Conservation (phyloP, 2,113 vertebrate genomes). For the Thryonomys swinderianus region DNA sequence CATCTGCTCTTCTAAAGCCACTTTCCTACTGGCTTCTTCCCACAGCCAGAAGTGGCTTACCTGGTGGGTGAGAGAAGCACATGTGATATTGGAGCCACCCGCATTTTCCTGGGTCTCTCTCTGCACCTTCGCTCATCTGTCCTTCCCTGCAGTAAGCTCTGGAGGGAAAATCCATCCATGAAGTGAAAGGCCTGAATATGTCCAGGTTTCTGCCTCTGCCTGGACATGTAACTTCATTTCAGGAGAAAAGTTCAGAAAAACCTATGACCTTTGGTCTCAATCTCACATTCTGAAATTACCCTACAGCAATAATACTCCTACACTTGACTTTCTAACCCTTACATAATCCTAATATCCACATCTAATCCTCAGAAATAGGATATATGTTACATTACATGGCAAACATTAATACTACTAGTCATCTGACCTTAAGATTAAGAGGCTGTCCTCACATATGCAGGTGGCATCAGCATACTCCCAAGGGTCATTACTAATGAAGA, state of each 20-base stretch:
- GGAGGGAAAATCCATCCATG: too few species aligned
- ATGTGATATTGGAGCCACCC: accelerated
- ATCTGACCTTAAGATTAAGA: not conserved
- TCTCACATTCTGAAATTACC: not conserved
- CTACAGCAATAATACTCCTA: not conserved
- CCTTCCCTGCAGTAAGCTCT: not conserved
- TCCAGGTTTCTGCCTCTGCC: not conserved
- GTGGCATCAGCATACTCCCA: not conserved
- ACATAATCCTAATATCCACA: not conserved
- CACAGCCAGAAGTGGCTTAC: not conserved
- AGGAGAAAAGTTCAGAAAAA: not conserved
- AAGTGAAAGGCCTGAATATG: not conserved
- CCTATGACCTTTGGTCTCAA: not conserved
- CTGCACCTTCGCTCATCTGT: not conserved
- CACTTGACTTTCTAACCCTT: not conserved
- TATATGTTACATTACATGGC: not conserved
- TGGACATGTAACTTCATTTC: not conserved
- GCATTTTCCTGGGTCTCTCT: not conserved
- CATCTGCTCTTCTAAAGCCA: not conserved
- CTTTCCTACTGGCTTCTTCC: not conserved
- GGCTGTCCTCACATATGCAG: not conserved
- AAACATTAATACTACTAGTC: not conserved
- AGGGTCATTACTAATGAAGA: not conserved
- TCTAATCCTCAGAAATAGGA: not conserved
- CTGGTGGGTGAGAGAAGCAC: not conserved